Evolutionary conservation across 2,113 vertebrate species (phyloP), one percentile per base, ranked within the genome.

Genomic region (Rutilus rutilus): DNA sequence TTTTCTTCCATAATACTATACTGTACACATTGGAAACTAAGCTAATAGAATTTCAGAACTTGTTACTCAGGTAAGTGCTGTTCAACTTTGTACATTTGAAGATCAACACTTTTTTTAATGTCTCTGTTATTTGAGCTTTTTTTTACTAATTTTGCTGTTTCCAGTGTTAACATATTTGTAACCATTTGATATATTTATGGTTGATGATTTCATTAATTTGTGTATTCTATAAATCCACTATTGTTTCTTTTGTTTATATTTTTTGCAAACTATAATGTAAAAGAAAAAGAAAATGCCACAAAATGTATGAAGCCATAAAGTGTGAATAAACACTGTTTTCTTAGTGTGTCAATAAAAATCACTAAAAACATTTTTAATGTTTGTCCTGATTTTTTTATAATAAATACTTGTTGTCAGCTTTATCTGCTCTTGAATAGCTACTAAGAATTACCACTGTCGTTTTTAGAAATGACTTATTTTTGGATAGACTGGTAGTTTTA

Each of bases 51-150:
- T 84, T 57, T 50, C 12, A 64, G 27, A 39, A 36, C 25, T 23
- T 64, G 10, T 77, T 73, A 86, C 88, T 89, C 88, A 78, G 85
- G 88, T 85, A 78, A 82, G 75, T 77, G 64, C 73, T 33, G n/a
- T 69, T 84, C 36, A 54, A 64, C 39, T 86, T 86, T 84, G 47
- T 88, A 77, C 71, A 76, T 33, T 54, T 83, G 52, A 69, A 73
- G 36, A 15, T 30, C 27, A 39, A 42, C 36, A 15, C 5, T 62
- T 64, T 79, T 21, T 69, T 52, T 64, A n/a, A 65, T 33, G 25
- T n/a, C n/a, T 69, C 5, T 52, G 10, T 15, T 71, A 12, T 82
- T 52, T 57, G 19, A 57, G 19, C 19, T 54, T 1, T 54, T 82
- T 54, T 39, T 57, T 17, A 65, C 6, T 7, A 82, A n/a, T 52